Percentiles rank a stretch among this genome's conserved stretches.
Evolutionary conservation across 2,797 vertebrate species (phyloP).

Genomic region (Otolemur crassicaudatus): DNA sequence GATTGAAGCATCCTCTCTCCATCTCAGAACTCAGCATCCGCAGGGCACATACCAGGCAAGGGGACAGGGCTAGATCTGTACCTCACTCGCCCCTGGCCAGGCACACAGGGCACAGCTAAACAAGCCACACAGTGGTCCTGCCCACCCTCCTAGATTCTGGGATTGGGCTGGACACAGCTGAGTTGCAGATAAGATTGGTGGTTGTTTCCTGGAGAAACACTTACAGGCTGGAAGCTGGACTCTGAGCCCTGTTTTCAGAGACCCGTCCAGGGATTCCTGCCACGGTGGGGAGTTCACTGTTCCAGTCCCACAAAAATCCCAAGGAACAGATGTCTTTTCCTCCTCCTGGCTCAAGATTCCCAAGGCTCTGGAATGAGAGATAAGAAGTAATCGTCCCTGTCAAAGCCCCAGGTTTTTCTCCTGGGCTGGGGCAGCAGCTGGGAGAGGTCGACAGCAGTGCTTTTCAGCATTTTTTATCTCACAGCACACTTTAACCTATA

Average conservation of each 20-base stretch:
- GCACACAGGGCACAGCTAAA: rapidly evolving
- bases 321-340: neutral
- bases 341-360: neutral
- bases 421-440: neutral
- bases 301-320: neutral
- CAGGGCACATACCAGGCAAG: too few species aligned
- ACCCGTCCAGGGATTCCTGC: neutral
- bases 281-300: neutral
- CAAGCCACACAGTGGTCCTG: neutral
- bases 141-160: neutral
- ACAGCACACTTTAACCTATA: too few species aligned
- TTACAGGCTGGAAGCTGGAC: neutral
- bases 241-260: neutral
- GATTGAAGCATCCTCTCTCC: neutral
- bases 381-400: rapidly evolving
- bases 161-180: neutral
- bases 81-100: neutral
- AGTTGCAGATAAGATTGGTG: neutral
- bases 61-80: neutral
- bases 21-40: too few species aligned
- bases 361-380: neutral
- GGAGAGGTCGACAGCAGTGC: neutral
- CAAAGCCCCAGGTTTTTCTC: neutral
- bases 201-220: neutral
- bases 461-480: too few species aligned